Percentiles rank a stretch among this genome's conserved stretches.
Conservation (phyloP, 2,113 vertebrate species). For the Prionailurus viverrinus region DNA sequence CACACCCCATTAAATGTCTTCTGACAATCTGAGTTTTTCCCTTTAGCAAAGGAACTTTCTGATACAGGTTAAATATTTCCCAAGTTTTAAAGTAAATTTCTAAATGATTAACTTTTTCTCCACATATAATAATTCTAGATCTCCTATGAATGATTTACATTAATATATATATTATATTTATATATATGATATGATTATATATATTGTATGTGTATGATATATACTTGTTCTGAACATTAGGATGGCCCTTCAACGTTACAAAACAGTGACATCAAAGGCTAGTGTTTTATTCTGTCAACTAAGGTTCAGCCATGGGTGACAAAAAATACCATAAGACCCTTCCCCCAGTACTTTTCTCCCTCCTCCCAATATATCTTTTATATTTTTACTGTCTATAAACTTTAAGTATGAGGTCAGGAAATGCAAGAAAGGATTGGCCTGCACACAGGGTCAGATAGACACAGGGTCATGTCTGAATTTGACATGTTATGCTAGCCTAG, state of each 20-base stretch:
- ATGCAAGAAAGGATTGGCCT: neutral
- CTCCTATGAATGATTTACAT: neutral
- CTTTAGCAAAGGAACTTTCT: neutral
- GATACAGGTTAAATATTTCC: neutral
- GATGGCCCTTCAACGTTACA: neutral
- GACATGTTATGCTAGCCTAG: neutral
- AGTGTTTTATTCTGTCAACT: neutral
- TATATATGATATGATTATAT: too few relatives aligned
- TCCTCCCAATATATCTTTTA: neutral
- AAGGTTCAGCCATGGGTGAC: neutral
- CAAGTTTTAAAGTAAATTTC: neutral
- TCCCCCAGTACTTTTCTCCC: neutral
- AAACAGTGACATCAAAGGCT: neutral
- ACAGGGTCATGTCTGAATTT: neutral
- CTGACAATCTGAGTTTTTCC: neutral
- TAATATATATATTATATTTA: neutral
- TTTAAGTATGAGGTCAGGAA: neutral
- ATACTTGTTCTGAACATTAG: neutral
- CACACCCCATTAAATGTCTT: neutral
- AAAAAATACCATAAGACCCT: neutral
- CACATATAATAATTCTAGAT: neutral
- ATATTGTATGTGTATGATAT: too few relatives aligned
- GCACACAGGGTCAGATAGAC: neutral
- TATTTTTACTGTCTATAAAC: neutral
- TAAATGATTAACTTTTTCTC: neutral